A percentile compares a stretch with the other conserved stretches of the same genome.
phyloP scores from a whole-genome alignment of 2,113 vertebrate genomes.

The Centropristis striata region DNA sequence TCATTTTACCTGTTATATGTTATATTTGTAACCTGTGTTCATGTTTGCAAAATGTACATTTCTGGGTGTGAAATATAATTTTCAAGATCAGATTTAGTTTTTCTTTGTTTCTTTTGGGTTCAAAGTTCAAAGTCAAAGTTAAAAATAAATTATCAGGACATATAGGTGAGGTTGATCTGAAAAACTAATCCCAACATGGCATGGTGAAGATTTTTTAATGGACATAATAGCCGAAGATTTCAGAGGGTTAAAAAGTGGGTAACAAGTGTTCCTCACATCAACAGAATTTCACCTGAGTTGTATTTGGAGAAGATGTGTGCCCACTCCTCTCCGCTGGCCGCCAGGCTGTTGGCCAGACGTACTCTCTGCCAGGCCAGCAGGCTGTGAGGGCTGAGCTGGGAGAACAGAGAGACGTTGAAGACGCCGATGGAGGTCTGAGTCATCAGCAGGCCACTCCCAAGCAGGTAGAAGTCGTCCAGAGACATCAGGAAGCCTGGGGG shows the following conservation, averaged over 20 bases:
- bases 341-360: conserved; percentile 90
- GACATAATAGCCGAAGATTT: no score
- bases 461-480: conserved; percentile 94
- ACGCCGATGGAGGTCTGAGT: conserved; percentile 92
- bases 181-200: no score
- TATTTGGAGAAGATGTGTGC: conserved; percentile 87
- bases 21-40: no score
- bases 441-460: conserved; percentile 90
- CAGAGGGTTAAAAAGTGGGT: background rate
- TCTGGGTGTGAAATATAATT: no score
- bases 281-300: conserved; percentile 87
- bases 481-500: conserved; percentile 89
- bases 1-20: no score
- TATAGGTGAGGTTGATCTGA: no score
- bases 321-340: conserved; percentile 86
- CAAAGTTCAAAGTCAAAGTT: no score
- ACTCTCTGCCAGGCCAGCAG: conserved; percentile 93
- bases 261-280: background rate
- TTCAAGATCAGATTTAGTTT: no score
- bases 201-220: no score
- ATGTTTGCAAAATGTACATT: no score
- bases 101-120: no score
- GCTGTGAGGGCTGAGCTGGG: conserved; percentile 85
- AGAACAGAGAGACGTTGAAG: conserved; percentile 87
- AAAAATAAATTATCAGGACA: no score